Evolutionary conservation across 2,113 vertebrate species (phyloP), one percentile per base, ranked within the genome.

Genomic region (Camelus dromedarius): DNA sequence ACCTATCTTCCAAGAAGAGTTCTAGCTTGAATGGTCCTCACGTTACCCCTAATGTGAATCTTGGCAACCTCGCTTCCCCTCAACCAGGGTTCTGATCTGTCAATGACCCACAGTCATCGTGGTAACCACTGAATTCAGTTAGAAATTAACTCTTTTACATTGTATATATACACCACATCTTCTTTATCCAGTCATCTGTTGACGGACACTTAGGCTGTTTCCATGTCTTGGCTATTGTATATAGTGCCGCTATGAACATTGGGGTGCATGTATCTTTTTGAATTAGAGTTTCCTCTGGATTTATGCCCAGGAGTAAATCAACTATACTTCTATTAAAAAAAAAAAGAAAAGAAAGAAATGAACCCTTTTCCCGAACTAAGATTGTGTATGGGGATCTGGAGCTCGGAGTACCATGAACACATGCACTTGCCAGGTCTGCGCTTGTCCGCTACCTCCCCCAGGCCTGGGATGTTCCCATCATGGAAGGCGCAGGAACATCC

Each of bases 1-100:
- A 96, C 58, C 38, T 35, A 64, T 84, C 56, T 35, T 97, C 42
- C 73, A 92, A 98, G 86, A 93, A 88, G 0, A 87, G 92, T 91
- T 82, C 64, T 75, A 58, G 42, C 56, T 88, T 81, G 87, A 95
- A 73, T 0, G 3, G 75, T 92, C 82, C 92, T 79, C 75, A 80
- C n/a, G 46, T 60, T 30, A 85, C 35, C 77, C 64, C 32, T 93
- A 77, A 77, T n/a, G 16, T 50, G 72, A 0, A 0, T 56, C 75
- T 10, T 83, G 16, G n/a, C 50, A 46, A 66, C 72, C 46, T 22
- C 26, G 42, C 66, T 80, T 15, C 50, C 58, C n/a, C 7, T 95
- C 77, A 76, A 84, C 87, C 96, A 77, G 30, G 72, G 62, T 89
- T 80, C 81, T 96, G 28, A 76, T 94, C 54, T 3, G 16, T 79